phyloP scores from a whole-genome alignment of 1,140 invertebrate species.

The Ctenoplectra terminalis region DNA sequence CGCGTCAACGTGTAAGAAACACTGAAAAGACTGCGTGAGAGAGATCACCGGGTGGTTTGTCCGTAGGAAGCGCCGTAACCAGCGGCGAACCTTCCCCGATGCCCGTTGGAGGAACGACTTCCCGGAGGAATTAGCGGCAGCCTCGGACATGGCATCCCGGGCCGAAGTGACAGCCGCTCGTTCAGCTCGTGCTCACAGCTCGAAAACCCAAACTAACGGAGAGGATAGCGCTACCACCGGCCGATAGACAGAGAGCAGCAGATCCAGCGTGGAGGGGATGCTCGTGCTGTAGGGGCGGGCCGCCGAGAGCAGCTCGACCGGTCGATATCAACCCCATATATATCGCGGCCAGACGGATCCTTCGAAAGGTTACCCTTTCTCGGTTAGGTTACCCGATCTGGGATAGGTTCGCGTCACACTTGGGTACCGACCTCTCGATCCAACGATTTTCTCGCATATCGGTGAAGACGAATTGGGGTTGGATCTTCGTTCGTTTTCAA shows the following conservation, averaged over 20 bases:
- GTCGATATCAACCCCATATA: slow-evolving; percentile 77
- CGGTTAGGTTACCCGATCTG: background rate
- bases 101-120: slow-evolving; percentile 77
- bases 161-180: slow-evolving; percentile 73
- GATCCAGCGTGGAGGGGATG: slow-evolving; percentile 1
- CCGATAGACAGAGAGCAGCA: slow-evolving; percentile 24
- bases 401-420: background rate
- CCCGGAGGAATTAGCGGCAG: slow-evolving; percentile 73
- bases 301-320: slow-evolving; percentile 51
- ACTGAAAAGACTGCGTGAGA: background rate
- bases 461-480: too few species aligned
- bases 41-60: slow-evolving; percentile 72
- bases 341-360: slow-evolving; percentile 47
- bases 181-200: slow-evolving; percentile 45
- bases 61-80: slow-evolving; percentile 74
- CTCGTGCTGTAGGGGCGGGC: slow-evolving; percentile 2
- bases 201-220: slow-evolving; percentile 52
- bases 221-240: slow-evolving; percentile 50
- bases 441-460: background rate
- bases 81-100: slow-evolving; percentile 75
- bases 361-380: slow-evolving; percentile 53
- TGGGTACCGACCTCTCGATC: background rate
- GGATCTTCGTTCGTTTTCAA: too few species aligned
- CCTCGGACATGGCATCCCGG: slow-evolving; percentile 81
- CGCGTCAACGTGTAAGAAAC: background rate